Evolutionary conservation across 2,797 vertebrate species (phyloP).

Genomic region (Tokudaia tokunoshimensis): DNA sequence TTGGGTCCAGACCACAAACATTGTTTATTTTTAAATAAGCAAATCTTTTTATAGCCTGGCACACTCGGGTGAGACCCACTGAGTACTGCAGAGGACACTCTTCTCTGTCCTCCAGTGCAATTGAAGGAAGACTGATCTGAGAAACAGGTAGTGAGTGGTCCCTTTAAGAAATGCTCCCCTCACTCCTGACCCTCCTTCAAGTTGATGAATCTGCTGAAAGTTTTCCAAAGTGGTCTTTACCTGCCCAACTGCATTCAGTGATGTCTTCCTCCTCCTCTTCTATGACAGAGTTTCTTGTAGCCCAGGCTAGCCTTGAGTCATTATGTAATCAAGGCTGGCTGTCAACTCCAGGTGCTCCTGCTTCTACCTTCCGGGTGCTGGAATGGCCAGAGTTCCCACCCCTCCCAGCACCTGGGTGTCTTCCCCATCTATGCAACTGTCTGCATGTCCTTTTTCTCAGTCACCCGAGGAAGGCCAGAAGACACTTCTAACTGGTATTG

Average conservation of each 20-base stretch:
- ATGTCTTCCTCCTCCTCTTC: background rate
- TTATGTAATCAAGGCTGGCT: background rate
- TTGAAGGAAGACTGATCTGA: background rate
- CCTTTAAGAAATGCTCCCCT: background rate
- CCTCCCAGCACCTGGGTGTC: background rate
- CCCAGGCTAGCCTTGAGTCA: background rate
- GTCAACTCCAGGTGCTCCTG: background rate
- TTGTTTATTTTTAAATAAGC: conserved; percentile 20
- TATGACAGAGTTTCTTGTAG: background rate
- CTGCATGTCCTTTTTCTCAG: background rate
- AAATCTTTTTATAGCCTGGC: background rate
- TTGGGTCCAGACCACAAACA: background rate
- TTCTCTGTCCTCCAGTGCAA: background rate
- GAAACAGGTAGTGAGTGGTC: background rate
- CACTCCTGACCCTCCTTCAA: background rate
- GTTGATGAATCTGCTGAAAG: background rate
- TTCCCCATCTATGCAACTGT: background rate
- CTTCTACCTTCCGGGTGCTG: background rate
- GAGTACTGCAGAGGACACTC: background rate
- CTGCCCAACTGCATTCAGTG: background rate
- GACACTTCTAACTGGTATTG: background rate
- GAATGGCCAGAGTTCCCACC: background rate
- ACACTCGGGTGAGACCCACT: background rate
- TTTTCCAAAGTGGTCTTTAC: background rate
- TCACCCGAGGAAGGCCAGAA: background rate